Evolutionary conservation across 2,113 vertebrate species (phyloP), one percentile per base, ranked within the genome.

Genomic region (Actenoides lindsayi): DNA sequence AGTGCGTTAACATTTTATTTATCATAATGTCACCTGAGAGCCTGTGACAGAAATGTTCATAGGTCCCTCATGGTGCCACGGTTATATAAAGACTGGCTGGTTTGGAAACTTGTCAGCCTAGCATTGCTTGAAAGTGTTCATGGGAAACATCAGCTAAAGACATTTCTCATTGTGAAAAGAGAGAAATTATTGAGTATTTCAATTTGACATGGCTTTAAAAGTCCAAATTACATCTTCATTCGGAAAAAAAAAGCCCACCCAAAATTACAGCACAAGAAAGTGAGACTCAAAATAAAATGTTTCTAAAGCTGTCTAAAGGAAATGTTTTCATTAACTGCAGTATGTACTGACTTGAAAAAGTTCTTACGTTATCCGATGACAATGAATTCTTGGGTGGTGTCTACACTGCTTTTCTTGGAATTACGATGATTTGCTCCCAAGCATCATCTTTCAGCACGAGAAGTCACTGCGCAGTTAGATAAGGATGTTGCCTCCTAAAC

Each of bases 401-500:
- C 59, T 10, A 7, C 67, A 0, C 51, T 31, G 42, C 35, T 59
- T 15, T 51, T 73, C 77, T 74, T 84, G 63, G 37, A 89, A 39
- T 42, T 25, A 10, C 11, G 6, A 1, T 0, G 41, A 63, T 44
- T 39, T 77, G 51, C 39, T 83, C 53, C 63, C 90, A 53, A 21
- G n/a, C 8, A 7, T 14, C 37, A 37, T 56, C 71, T 16, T 62
- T 13, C 20, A 44, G 54, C 83, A 39, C 23, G 17, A 63, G 57
- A 76, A 79, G 20, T 37, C 82, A 44, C 86, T 30, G 44, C 48
- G n/a, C 37, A 20, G 35, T 10, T 21, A 42, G 56, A 57, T 10
- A 2, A 56, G 44, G 70, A 67, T 35, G 39, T 37, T 82, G 87
- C 62, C 82, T 90, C 91, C 93, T 76, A 82, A 97, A 94, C 92